phyloP scores from a whole-genome alignment of 1,140 invertebrate genomes.

The Camponotus floridanus region DNA sequence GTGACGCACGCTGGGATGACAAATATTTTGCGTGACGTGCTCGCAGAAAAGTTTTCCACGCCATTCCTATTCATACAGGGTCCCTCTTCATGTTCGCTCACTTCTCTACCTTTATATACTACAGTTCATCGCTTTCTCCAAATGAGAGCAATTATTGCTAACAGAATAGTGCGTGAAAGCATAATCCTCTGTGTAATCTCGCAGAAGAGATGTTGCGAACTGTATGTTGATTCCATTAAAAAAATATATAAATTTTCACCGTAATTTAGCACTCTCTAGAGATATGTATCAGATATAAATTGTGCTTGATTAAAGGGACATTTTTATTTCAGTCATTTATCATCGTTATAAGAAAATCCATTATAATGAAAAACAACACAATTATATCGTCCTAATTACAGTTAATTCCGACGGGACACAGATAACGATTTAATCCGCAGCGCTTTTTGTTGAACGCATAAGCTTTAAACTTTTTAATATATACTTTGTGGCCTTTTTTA shows the following conservation, averaged over 20 bases:
- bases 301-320: not conserved
- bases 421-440: not conserved
- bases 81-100: not conserved
- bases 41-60: conserved; percentile 27
- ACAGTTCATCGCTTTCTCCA: not conserved
- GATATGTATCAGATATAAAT: conserved; percentile 20
- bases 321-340: conserved; percentile 48
- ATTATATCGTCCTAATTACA: conserved; percentile 37
- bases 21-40: conserved; percentile 58
- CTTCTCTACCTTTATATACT: not conserved
- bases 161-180: not conserved
- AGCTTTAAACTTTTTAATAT: not conserved
- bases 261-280: not conserved
- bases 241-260: not conserved
- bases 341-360: conserved; percentile 22
- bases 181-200: conserved; percentile 13
- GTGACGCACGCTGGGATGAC: conserved; percentile 42
- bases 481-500: not conserved
- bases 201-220: not conserved
- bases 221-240: conserved; percentile 18
- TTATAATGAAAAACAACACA: conserved; percentile 22
- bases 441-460: not conserved
- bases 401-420: not conserved
- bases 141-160: conserved; percentile 28
- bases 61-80: conserved; percentile 11